Conservation (phyloP, 2,113 vertebrate genomes). For the Cariama cristata region DNA sequence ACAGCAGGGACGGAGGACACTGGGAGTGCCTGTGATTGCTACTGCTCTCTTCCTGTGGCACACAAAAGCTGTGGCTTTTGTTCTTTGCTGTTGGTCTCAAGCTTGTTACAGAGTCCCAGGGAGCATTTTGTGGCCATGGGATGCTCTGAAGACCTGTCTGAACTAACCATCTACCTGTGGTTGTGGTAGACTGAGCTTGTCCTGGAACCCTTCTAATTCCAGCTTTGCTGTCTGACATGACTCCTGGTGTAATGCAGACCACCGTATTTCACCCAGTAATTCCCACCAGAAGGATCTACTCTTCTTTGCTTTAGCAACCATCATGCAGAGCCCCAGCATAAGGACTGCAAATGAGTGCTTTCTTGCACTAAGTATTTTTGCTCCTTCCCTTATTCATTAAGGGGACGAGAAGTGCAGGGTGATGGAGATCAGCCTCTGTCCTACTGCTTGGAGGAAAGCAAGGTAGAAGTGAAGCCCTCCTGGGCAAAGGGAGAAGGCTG, state of each 20-base stretch:
- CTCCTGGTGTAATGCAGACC: neutral
- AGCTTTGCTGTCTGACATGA: neutral
- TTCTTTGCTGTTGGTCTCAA: neutral
- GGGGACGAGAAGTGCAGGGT: neutral
- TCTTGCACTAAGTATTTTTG: neutral
- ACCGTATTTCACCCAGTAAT: neutral
- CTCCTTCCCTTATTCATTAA: neutral
- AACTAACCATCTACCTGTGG: neutral
- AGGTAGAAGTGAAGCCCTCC: neutral
- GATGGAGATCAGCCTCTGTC: neutral
- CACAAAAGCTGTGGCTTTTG: constrained; percentile 18
- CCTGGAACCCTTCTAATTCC: neutral
- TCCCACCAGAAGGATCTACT: neutral
- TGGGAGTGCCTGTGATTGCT: neutral
- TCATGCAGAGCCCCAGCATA: neutral
- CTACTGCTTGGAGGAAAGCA: neutral
- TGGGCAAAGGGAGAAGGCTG: neutral
- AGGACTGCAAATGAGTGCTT: neutral
- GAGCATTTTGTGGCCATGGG: neutral
- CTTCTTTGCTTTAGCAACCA: neutral
- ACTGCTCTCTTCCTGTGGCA: neutral
- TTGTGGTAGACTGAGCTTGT: neutral
- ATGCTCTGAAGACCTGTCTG: neutral
- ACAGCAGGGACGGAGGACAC: neutral
- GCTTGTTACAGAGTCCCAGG: neutral